Evolutionary conservation across 2,113 vertebrate genomes (phyloP).

Genomic region (Equus quagga): DNA sequence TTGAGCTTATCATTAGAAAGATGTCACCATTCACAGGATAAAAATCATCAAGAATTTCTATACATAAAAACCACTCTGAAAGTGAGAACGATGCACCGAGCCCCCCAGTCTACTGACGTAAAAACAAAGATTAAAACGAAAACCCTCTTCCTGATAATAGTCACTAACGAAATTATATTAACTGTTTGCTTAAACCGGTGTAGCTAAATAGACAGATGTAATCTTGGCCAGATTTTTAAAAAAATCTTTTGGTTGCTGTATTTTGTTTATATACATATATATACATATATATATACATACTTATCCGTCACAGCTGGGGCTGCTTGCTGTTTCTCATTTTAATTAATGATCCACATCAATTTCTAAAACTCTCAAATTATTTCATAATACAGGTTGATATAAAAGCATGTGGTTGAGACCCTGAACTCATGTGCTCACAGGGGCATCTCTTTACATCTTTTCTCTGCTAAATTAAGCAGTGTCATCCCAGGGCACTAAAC

Average conservation of each 20-base stretch:
- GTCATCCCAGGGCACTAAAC: background rate
- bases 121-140: background rate
- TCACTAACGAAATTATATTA: background rate
- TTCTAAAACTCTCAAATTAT: background rate
- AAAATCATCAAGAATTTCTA: slow-evolving; percentile 52
- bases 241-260: background rate
- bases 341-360: background rate
- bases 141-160: background rate
- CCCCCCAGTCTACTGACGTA: background rate
- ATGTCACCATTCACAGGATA: background rate
- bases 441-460: background rate
- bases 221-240: background rate
- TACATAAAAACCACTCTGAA: background rate
- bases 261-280: background rate
- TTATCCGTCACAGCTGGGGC: background rate
- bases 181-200: background rate
- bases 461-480: background rate
- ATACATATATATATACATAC: too few relatives aligned
- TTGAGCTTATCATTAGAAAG: slow-evolving; percentile 36
- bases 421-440: background rate
- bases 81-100: background rate
- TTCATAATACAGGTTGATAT: background rate
- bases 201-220: background rate
- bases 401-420: background rate
- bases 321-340: background rate